Conservation (phyloP, 2,797 vertebrate species). For the Phrynocephalus vlangalii region DNA sequence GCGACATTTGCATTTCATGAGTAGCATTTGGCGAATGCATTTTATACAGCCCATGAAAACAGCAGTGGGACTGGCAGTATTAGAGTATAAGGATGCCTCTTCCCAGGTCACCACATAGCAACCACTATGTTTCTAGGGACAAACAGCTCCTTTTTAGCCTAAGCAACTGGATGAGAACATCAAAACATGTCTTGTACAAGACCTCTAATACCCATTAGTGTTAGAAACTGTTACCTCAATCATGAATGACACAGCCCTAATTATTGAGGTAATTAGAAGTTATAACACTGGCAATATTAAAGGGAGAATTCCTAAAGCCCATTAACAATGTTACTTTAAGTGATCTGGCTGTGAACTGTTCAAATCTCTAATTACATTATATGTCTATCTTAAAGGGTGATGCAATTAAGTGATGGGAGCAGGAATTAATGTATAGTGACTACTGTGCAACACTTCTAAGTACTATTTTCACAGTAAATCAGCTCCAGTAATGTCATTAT, state of each 20-base stretch:
- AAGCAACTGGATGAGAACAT: conserved; percentile 80
- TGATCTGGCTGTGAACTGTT: conserved; percentile 96
- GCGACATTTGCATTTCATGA: conserved; percentile 75
- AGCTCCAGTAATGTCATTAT: conserved; percentile 64
- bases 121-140: conserved; percentile 81
- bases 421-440: conserved; percentile 73
- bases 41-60: conserved; percentile 66
- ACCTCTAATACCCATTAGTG: conserved; percentile 93
- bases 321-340: conserved; percentile 98
- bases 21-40: conserved; percentile 63
- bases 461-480: conserved; percentile 73
- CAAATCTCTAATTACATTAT: conserved; percentile 97
- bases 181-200: conserved; percentile 83
- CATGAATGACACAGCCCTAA: conserved; percentile 96
- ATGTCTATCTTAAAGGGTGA: conserved; percentile 91
- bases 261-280: conserved; percentile 97
- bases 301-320: conserved; percentile 88
- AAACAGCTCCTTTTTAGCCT: conserved; percentile 79
- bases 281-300: conserved; percentile 91
- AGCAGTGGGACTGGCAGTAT: conserved; percentile 72
- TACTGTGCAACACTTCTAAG: conserved; percentile 70
- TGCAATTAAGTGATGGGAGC: conserved; percentile 93
- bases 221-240: conserved; percentile 91
- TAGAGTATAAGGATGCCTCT: conserved; percentile 82
- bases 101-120: conserved; percentile 80